These are phyloP conservation scores for Vidua macroura DNA, from an alignment of 2,113 vertebrate species.

Conservation along the genomic window DNA sequence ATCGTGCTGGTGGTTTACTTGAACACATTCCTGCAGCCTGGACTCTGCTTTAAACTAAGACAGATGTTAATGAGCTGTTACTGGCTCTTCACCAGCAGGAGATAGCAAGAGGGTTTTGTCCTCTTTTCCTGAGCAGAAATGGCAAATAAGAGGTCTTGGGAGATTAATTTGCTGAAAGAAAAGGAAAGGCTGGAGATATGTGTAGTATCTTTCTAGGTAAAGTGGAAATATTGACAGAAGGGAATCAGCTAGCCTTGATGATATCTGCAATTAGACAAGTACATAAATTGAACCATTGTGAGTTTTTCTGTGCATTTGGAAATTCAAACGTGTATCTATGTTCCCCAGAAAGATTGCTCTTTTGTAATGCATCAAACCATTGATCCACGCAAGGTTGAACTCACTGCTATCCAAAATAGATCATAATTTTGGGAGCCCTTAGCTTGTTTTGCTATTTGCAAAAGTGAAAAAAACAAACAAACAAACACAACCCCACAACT, in stretches of 20 bases:
- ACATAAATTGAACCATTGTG: neutral
- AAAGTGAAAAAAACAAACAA: neutral
- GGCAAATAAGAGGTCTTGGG: neutral
- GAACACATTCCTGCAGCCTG: neutral
- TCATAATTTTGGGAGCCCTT: neutral
- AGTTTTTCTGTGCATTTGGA: neutral
- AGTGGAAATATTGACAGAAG: neutral
- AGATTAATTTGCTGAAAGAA: neutral
- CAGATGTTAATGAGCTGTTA: constrained; percentile 24
- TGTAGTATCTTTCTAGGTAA: neutral
- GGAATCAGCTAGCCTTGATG: neutral
- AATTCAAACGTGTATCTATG: neutral
- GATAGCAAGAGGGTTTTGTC: neutral
- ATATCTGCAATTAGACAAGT: neutral
- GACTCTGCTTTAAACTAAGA: constrained; percentile 12
- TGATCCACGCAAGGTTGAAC: neutral
- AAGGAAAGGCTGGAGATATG: neutral
- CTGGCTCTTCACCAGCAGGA: neutral
- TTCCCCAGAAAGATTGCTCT: neutral
- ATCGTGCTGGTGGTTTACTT: neutral
- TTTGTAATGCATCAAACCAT: neutral
- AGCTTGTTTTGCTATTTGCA: neutral
- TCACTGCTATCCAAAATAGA: neutral
- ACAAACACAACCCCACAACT: neutral
- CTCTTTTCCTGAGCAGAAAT: neutral